A percentile compares a stretch with the other conserved stretches of the same genome.
Evolutionary conservation across 1,140 invertebrate species (phyloP).

Genomic region (Lordiphosa mommai): DNA sequence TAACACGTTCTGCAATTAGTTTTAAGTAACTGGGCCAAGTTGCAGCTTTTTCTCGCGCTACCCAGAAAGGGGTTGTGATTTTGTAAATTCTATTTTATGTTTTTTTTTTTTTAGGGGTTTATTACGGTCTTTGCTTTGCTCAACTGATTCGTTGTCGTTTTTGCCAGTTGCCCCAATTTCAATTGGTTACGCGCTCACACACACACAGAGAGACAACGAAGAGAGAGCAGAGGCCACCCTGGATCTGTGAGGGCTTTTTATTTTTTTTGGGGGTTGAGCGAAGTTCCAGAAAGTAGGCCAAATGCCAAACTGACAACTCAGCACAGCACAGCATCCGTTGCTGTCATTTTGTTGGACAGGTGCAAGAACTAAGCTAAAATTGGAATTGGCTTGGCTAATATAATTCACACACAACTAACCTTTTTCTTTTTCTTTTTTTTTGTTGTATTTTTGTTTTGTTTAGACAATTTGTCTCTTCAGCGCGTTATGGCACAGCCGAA

Average conservation of each 20-base stretch:
- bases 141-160: slow-evolving; percentile 56
- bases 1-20: slow-evolving; percentile 71
- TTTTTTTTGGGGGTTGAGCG: slow-evolving; percentile 33
- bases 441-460: slow-evolving; percentile 34
- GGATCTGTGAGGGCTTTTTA: slow-evolving; percentile 8
- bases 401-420: slow-evolving; percentile 62
- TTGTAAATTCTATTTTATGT: background rate
- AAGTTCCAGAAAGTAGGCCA: slow-evolving; percentile 58
- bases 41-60: slow-evolving; percentile 41
- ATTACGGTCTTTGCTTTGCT: slow-evolving; percentile 73
- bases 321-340: no score
- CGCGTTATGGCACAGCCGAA: slow-evolving; percentile 20
- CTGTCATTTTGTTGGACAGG: slow-evolving; percentile 44
- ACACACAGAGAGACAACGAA: background rate
- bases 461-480: background rate
- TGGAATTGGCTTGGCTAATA: slow-evolving; percentile 22
- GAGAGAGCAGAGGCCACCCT: slow-evolving; percentile 53
- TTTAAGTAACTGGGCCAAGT: slow-evolving; percentile 72
- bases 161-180: slow-evolving; percentile 68
- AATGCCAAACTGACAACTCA: no score
- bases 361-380: slow-evolving; percentile 34
- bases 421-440: no score
- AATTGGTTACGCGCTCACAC: slow-evolving; percentile 67
- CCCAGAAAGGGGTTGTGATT: slow-evolving; percentile 36
- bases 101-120: slow-evolving; percentile 45